A percentile compares a stretch with the other conserved stretches of the same genome.
Evolutionary conservation across 2,888 invertebrate genomes (phyloP).

Genomic region (Xanthia togata): DNA sequence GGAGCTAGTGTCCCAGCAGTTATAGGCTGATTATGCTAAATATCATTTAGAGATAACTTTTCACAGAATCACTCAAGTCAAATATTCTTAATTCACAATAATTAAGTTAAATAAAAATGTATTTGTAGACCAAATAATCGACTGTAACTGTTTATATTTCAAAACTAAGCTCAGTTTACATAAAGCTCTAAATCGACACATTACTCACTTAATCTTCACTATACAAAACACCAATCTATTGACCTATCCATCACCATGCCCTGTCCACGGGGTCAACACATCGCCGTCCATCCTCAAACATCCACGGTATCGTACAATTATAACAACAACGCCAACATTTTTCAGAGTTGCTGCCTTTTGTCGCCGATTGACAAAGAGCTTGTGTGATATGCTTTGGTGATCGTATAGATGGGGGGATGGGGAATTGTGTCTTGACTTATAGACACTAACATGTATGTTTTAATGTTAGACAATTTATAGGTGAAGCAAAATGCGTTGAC

Average conservation of each 20-base stretch:
- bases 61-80: not conserved
- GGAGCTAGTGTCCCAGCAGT: not conserved
- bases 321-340: constrained; percentile 37
- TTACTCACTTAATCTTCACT: constrained; percentile 15
- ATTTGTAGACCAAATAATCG: not conserved
- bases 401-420: not conserved
- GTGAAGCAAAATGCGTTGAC: no score
- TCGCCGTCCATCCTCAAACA: not conserved
- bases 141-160: not conserved
- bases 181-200: not conserved
- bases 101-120: not conserved
- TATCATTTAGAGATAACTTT: not conserved
- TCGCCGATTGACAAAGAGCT: constrained; percentile 19
- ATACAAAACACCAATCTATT: constrained; percentile 1
- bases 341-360: constrained; percentile 30
- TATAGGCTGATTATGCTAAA: not conserved
- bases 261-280: not conserved
- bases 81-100: not conserved
- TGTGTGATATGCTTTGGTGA: not conserved
- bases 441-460: not conserved
- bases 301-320: constrained; percentile 20
- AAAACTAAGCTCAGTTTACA: constrained; percentile 11
- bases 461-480: no score
- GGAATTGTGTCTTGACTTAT: not conserved
- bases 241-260: constrained; percentile 7